Evolutionary conservation across 2,888 invertebrate species (phyloP), one percentile per base, ranked within the genome.

Genomic region (Argyra leucocephala): DNA sequence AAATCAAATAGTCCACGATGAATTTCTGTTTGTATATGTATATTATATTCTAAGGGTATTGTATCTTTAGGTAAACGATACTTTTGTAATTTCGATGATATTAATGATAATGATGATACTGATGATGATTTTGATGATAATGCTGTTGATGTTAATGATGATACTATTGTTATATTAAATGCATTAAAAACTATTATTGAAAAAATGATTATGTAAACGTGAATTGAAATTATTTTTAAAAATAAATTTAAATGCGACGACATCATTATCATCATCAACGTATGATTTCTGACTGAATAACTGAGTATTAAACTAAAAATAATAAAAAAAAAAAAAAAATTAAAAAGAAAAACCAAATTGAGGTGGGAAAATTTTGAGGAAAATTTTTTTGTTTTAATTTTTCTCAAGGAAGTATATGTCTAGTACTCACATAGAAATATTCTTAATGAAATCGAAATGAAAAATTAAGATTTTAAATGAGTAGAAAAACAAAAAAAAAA

Each of bases 41-140:
- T 78, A 22, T 78, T 78, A 71, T 86, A 87, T 70, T 80, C 80
- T 0, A 75, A 76, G 0, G 86, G 86, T 18, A 72, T 72, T 0
- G 84, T 77, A 57, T 78, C 78, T 0, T 73, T 75, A 0, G 86
- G 85, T 3, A 86, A 77, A 0, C 82, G 78, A 73, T 83, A 84
- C 24, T 66, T 48, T 26, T 37, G 21, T 10, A 26, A 61, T 24
- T 21, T 26, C 18, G 48, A 48, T 48, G 15, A 18, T n/a, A 48
- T n/a, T 15, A 18, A 48, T 48, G 48, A 48, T 48, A 18, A 48
- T 48, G 48, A 5, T 48, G 48, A 15, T 48, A 18, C 18, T 48
- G n/a, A 18, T 48, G 48, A 48, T 18, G 5, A 3, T 18, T 48
- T 37, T 37, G 37, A 15, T 37, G 3, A 26, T 37, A 31, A 31